These are phyloP conservation scores for Adelges cooleyi DNA, from an alignment of 1,140 invertebrate genomes.

Conservation along the genomic window DNA sequence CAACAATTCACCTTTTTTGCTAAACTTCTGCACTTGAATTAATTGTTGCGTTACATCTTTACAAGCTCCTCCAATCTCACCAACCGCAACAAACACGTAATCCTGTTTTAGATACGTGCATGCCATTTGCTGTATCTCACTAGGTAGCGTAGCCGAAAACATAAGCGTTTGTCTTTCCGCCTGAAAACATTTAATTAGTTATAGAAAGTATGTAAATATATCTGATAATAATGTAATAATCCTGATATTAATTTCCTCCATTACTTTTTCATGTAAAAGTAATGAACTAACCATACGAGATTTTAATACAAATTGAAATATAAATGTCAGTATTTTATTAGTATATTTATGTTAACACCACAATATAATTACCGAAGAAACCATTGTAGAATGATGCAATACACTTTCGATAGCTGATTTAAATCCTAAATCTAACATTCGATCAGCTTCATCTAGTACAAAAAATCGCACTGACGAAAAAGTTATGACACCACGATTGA, in stretches of 20 bases:
- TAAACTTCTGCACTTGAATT: conserved; percentile 54
- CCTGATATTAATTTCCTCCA: no score
- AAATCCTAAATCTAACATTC: conserved; percentile 94
- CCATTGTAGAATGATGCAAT: conserved; percentile 63
- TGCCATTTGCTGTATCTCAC: conserved; percentile 91
- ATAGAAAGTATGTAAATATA: no score
- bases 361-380: conserved; percentile 39
- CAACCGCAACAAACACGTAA: conserved; percentile 97
- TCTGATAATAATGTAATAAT: no score
- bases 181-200: conserved; percentile 41
- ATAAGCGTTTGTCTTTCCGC: conserved; percentile 90
- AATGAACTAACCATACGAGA: no score
- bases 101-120: conserved; percentile 84
- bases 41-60: conserved; percentile 78
- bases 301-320: no score
- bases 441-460: conserved; percentile 90
- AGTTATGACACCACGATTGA: conserved; percentile 57
- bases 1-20: conserved; percentile 61
- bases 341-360: background rate
- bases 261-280: no score
- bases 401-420: conserved; percentile 61
- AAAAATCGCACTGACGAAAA: conserved; percentile 64
- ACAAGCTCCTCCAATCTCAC: conserved; percentile 87
- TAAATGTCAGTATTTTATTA: no score
- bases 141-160: conserved; percentile 98